phyloP scores from a whole-genome alignment of 2,888 invertebrate genomes.

The Taenaris catops region DNA sequence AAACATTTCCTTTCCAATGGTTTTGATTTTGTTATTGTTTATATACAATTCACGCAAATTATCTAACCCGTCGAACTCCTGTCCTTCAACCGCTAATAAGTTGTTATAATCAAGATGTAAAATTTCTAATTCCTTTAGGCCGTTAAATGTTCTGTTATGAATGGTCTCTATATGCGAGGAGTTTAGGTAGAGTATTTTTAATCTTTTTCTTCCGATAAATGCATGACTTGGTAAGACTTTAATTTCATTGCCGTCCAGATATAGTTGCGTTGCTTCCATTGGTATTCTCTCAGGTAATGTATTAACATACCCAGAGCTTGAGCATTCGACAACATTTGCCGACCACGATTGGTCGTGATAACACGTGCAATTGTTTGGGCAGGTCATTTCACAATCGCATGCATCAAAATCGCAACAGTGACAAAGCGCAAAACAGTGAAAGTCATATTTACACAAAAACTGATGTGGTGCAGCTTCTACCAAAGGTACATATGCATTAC shows the following conservation, averaged over 20 bases:
- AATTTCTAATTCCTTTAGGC: constrained; percentile 87
- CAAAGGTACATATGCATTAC: constrained; percentile 85
- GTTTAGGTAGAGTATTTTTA: constrained; percentile 88
- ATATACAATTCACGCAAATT: constrained; percentile 85
- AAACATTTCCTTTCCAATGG: constrained; percentile 87
- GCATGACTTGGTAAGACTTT: constrained; percentile 88
- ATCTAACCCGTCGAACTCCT: constrained; percentile 89
- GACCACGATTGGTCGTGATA: constrained; percentile 94
- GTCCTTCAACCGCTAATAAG: constrained; percentile 84
- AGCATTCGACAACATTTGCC: constrained; percentile 92
- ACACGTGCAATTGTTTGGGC: constrained; percentile 92
- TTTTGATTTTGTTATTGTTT: constrained; percentile 85
- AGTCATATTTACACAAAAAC: constrained; percentile 91
- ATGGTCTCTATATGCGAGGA: constrained; percentile 88
- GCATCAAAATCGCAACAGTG: constrained; percentile 95
- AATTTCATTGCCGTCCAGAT: constrained; percentile 91
- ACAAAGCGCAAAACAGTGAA: constrained; percentile 92
- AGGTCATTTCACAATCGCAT: constrained; percentile 96
- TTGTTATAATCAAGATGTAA: constrained; percentile 88
- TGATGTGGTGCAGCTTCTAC: constrained; percentile 90
- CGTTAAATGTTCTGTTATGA: constrained; percentile 91
- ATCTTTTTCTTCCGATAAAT: constrained; percentile 90
- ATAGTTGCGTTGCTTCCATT: constrained; percentile 94
- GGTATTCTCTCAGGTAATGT: constrained; percentile 90
- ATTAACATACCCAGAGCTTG: constrained; percentile 83